Base-by-base conservation (phyloP, 2,797 vertebrate genomes). In the Xiphophorus birchmanni region DNA sequence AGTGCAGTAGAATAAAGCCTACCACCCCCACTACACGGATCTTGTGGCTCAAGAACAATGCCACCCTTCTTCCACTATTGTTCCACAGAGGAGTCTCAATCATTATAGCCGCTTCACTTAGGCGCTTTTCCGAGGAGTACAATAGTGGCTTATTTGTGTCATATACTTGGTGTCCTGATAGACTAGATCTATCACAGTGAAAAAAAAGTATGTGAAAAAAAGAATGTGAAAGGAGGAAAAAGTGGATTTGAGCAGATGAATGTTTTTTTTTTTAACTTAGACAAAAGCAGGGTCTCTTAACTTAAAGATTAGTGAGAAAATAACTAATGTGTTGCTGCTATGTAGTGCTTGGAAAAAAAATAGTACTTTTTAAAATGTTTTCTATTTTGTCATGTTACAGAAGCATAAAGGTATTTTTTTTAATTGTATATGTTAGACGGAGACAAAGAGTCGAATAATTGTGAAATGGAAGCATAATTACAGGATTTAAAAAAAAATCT, bases 121-220 rank as follows among this genome's bases (percentile, higher is more conserved):
- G 74, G 75, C 45, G 50, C 74, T 80, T 77, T 82, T 82, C 40
- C n/a, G 32, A 40, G 42, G 21, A 76, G 26, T 40, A 81, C 73
- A 47, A 80, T 73, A 32, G 77, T 48, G 63, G 32, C 47, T 56
- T 79, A 73, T 78, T 87, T 80, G 67, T 74, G 48, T 71, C 78
- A 35, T 52, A 52, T 71, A 71, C 17, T 78, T 48, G 42, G 50
- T 63, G 45, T 10, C 56, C 44, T 42, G 52, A 45, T 5, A 48
- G 42, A 40, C 21, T 26, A 48, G 18, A 21, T 15, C 26, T 42
- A 7, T 44, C 56, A 40, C 50, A 32, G 29, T 72, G 6, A 78
- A 72, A 42, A 7, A 11, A 45, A 37, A 18, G 15, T 32, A 32
- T 32, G 32, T 32, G 32, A 32, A 32, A 32, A 32, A 32, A 74